Base-by-base conservation (phyloP, 2,797 vertebrate genomes). In the Pantherophis vulpinus region DNA sequence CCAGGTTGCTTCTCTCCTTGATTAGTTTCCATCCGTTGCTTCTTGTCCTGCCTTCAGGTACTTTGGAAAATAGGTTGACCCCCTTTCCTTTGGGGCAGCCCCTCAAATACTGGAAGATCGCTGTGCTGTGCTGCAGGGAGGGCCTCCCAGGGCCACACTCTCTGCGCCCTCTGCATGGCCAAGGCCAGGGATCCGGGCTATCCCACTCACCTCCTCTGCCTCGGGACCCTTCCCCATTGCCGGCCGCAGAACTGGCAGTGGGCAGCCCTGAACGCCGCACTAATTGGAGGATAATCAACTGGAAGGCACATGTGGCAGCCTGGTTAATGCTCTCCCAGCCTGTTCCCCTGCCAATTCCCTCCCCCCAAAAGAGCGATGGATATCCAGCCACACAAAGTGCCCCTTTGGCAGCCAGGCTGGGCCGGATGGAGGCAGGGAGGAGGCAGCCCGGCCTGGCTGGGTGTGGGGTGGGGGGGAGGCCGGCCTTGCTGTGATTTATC, bases 211-310 rank as follows among this genome's bases (percentile, higher is more conserved):
- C 86, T 87, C 20, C 86, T 32, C n/a, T 59, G 87, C 37, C 74
- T 47, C 3, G 74, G 32, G 87, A 27, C 2, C 2, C 61, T 94
- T n/a, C 66, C 25, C 89, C 74, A 37, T 86, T 55, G 0, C 61
- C 5, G 74, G 61, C 90, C 1, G 63, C 5, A 1, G 66, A 9
- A 87, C 25, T 88, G 90, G 90, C 93, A 56, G 56, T 14, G 93
- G 63, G 37, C 90, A 86, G 87, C 63, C 27, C 47, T 27, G 66
- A 66, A 91, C 14, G 89, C 51, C 32, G 90, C n/a, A 66, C 92
- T 94, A 93, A 94, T 91, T 86, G 93, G 51, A 70, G 92, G 60
- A 89, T 94, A 94, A 94, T 93, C 92, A 94, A 91, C 92, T 89
- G 90, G 54, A 37, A 60, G 92, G 90, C 93, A 18, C 93, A 94